Conservation (phyloP, 2,113 vertebrate species). For the Sarotherodon lohbergeri region DNA sequence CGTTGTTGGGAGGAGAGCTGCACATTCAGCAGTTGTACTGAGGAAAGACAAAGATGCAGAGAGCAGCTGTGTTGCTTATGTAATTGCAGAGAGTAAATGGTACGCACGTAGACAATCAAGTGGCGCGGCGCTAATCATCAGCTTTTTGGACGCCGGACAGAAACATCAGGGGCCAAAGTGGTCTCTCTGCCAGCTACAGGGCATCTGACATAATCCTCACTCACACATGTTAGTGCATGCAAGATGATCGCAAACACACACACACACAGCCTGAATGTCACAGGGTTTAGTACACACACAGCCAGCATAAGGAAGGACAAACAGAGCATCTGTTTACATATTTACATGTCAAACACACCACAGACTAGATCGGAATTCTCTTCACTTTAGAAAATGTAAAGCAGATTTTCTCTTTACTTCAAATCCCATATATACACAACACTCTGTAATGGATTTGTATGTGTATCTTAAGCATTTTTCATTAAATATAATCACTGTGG, state of each 20-base stretch:
- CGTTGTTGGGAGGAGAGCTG: background rate
- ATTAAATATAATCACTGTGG: background rate
- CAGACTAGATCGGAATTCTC: background rate
- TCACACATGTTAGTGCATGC: background rate
- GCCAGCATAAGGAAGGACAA: background rate
- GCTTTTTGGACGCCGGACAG: slow-evolving; percentile 38
- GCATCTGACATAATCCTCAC: slow-evolving; percentile 32
- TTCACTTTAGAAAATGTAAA: background rate
- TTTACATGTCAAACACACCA: background rate
- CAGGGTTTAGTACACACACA: slow-evolving; percentile 10
- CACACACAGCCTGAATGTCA: background rate
- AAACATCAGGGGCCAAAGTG: slow-evolving; percentile 31
- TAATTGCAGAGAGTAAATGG: slow-evolving; percentile 15
- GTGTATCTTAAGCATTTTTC: background rate
- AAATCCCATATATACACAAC: background rate
- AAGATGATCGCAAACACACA: background rate
- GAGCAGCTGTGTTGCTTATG: slow-evolving; percentile 37
- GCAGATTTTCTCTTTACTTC: background rate
- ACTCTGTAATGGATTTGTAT: background rate
- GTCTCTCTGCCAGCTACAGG: slow-evolving; percentile 28
- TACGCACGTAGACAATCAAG: background rate
- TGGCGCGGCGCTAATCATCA: slow-evolving; percentile 12
- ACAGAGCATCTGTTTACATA: background rate
- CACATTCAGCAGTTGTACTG: background rate
- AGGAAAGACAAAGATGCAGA: background rate